Conservation (phyloP, 2,888 invertebrate species). For the Harpalus rufipes region DNA sequence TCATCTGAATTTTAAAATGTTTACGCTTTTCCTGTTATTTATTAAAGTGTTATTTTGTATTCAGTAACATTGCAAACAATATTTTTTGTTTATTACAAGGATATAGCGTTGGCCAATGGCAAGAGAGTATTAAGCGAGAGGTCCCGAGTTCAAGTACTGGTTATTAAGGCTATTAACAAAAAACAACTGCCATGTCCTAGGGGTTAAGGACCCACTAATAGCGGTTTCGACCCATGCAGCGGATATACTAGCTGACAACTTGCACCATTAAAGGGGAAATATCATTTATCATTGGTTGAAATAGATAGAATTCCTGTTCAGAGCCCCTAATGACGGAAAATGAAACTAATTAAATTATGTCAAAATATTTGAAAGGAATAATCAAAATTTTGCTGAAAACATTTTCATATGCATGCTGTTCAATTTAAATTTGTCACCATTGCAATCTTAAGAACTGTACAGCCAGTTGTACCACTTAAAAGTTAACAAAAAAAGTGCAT, state of each 20-base stretch:
- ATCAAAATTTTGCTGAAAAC: no score
- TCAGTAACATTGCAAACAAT: slow-evolving; percentile 18
- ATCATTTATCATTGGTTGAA: neutral
- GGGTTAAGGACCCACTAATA: neutral
- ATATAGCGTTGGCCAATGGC: neutral
- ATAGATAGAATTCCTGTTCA: neutral
- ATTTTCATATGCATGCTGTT: no score
- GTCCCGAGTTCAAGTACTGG: neutral
- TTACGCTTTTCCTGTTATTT: neutral
- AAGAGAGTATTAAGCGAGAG: neutral
- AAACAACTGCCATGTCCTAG: neutral
- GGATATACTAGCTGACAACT: neutral
- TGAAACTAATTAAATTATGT: neutral
- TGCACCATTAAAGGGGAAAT: neutral
- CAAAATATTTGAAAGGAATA: no score
- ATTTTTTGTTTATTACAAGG: neutral
- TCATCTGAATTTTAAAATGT: neutral
- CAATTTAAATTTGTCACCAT: no score
- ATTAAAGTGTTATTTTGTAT: neutral
- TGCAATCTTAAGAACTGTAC: no score
- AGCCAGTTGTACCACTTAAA: no score
- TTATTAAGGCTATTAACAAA: neutral
- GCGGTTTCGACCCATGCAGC: neutral
- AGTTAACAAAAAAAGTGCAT: no score
- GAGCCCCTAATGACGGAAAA: neutral